Evolutionary conservation across 2,113 vertebrate species (phyloP), one percentile per base, ranked within the genome.

Genomic region (Bucco capensis): DNA sequence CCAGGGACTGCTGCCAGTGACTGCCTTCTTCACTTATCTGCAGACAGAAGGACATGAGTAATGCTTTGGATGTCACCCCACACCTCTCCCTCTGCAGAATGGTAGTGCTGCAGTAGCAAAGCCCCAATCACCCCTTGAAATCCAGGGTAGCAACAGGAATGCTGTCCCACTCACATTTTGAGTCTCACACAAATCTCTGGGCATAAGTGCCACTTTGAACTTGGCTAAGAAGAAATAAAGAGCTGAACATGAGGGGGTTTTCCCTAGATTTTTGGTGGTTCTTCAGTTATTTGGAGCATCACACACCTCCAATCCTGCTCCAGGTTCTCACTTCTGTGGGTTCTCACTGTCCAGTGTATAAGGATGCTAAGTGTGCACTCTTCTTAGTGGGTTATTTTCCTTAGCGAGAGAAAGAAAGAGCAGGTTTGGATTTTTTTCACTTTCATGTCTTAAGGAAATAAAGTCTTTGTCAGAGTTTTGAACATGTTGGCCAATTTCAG

Each of bases 61-160:
- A 92, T 93, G 74, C 58, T 82, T 85, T 93, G 89, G 84, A 95
- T 87, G 89, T 85, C 84, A 94, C 84, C 70, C 73, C 75, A 78
- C 51, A 76, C 53, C 33, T 87, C 93, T 93, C 60, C 42, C 1
- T 0, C 71, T 90, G 79, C 8, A 3, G 46, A 85, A 40, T 4
- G 0, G 10, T 64, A 53, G 1, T 60, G 54, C 5, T 77, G 75
- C 83, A 80, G 86, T 64, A 33, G 67, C 64, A 70, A 46, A 88
- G 64, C 46, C 67, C 88, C 46, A 31, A 1, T 75, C 31, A 0
- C 12, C 10, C 53, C 28, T 31, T 70, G 75, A 54, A 80, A 85
- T 49, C 37, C 62, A 44, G 33, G 14, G 31, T 53, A 62, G 37
- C 58, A 57, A 35, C 2, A 10, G 62, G 25, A 89, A 72, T 57